phyloP scores from a whole-genome alignment of 2,113 vertebrate species.

The Hoplias malabaricus region DNA sequence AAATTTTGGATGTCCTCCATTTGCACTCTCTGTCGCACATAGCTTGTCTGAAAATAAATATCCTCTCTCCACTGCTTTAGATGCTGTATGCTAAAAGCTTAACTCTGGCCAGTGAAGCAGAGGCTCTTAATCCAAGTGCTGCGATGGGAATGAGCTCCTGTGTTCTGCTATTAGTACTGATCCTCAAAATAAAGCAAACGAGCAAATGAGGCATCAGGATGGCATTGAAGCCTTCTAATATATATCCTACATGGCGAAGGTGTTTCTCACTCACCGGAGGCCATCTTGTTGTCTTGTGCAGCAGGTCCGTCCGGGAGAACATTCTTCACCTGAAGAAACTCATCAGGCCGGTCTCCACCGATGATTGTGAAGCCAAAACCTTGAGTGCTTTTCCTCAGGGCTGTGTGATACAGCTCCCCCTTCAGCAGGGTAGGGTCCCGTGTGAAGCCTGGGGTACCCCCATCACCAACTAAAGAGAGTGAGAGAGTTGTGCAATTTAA shows the following conservation, averaged over 20 bases:
- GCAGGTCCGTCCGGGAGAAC: slow-evolving; percentile 92
- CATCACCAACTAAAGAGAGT: slow-evolving; percentile 47
- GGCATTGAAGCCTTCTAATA: neutral
- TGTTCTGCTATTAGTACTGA: neutral
- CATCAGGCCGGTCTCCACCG: slow-evolving; percentile 93
- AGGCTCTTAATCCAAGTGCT: neutral
- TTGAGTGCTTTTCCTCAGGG: slow-evolving; percentile 89
- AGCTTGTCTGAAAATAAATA: slow-evolving; percentile 8
- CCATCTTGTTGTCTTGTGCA: slow-evolving; percentile 93
- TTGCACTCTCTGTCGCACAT: neutral
- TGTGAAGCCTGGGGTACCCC: slow-evolving; percentile 81
- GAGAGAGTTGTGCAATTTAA: neutral
- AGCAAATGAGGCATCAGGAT: neutral
- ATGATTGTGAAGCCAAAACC: slow-evolving; percentile 99
- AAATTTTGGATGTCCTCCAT: neutral
- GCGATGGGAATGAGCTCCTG: neutral
- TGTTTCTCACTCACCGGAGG: slow-evolving; percentile 79
- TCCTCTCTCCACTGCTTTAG: neutral
- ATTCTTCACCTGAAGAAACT: slow-evolving; percentile 97
- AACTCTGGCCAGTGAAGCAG: neutral
- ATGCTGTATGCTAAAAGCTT: neutral
- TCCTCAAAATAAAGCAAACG: neutral
- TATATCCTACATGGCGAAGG: neutral
- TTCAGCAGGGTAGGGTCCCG: slow-evolving; percentile 89
- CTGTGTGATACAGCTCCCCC: slow-evolving; percentile 84